A percentile compares a stretch with the other conserved stretches of the same genome.
Evolutionary conservation across 2,113 vertebrate genomes (phyloP).

Genomic region (Perca schrenkii): DNA sequence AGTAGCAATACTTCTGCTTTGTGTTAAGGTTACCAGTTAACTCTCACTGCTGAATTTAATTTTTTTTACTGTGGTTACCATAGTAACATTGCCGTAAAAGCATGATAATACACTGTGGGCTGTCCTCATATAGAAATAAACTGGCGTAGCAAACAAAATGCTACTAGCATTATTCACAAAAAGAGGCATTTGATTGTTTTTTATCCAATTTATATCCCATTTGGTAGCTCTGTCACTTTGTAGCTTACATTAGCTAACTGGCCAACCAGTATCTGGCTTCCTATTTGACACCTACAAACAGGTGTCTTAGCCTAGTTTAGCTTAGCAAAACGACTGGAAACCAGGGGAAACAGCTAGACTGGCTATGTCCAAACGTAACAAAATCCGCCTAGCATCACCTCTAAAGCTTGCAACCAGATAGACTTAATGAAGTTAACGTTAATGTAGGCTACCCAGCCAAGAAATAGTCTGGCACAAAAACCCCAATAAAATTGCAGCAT

Average conservation of each 20-base stretch:
- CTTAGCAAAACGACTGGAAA: not conserved
- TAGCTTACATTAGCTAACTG: not conserved
- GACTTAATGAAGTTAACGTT: not conserved
- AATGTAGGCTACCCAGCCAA: not conserved
- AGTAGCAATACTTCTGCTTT: slow-evolving; percentile 20
- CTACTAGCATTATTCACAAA: not conserved
- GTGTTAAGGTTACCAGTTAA: not conserved
- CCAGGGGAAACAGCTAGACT: not conserved
- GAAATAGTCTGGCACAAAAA: not conserved
- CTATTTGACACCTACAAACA: not conserved
- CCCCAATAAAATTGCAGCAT: not conserved
- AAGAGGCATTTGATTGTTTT: not conserved
- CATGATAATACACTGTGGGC: no score
- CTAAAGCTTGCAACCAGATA: not conserved
- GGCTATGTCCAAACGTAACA: not conserved
- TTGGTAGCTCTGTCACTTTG: not conserved
- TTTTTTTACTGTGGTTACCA: not conserved
- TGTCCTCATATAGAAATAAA: not conserved
- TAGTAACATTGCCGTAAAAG: not conserved
- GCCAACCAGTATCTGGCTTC: not conserved
- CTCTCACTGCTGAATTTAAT: not conserved
- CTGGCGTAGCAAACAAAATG: not conserved
- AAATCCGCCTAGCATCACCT: not conserved
- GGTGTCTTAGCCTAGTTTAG: not conserved
- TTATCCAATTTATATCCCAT: not conserved